phyloP scores from a whole-genome alignment of 2,113 vertebrate genomes.

The Prionailurus viverrinus region DNA sequence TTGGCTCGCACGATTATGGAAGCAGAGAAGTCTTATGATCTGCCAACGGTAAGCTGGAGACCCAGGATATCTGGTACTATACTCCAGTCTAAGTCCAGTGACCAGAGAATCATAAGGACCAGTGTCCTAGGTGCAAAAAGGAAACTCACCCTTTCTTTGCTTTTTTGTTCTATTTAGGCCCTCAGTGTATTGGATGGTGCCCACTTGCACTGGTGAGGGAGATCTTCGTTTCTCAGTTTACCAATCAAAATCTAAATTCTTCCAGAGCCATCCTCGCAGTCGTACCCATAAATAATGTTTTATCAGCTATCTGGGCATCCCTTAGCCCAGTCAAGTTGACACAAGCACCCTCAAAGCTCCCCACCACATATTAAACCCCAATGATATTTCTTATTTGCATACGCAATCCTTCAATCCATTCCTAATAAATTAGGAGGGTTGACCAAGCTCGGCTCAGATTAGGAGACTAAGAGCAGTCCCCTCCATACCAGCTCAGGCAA shows the following conservation, averaged over 20 bases:
- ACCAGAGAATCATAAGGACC: neutral
- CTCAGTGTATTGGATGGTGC: neutral
- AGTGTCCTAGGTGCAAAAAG: neutral
- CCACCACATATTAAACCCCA: no score
- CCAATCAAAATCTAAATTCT: neutral
- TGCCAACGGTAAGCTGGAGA: neutral
- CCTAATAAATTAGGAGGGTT: no score
- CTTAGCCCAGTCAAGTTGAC: neutral
- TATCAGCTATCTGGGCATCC: neutral
- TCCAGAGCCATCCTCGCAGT: neutral
- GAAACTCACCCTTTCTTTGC: neutral
- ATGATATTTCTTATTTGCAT: no score
- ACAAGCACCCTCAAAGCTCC: neutral
- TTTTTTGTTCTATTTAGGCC: neutral
- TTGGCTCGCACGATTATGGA: neutral
- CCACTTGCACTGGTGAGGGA: neutral
- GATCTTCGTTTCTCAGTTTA: neutral
- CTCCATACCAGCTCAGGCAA: no score
- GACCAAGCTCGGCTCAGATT: no score
- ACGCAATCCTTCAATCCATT: no score
- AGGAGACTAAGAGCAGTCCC: no score
- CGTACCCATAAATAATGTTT: neutral
- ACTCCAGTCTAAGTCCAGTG: neutral
- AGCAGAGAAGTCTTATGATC: neutral
- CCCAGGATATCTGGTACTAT: neutral